Evolutionary conservation across 1,140 invertebrate genomes (phyloP).

Genomic region (Pseudobourletiella spinata): DNA sequence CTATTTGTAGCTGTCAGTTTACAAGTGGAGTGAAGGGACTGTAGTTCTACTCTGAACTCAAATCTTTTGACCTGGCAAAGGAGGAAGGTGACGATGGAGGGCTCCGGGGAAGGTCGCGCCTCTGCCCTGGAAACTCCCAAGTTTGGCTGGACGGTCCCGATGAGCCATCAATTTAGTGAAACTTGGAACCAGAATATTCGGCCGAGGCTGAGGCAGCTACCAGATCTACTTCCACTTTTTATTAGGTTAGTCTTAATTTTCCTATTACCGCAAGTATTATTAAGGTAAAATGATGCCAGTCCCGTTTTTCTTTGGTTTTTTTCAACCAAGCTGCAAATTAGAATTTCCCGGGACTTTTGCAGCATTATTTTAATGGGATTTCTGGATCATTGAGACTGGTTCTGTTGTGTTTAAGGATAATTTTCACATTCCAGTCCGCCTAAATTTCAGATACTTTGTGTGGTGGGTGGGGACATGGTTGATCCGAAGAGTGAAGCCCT

Average conservation of each 20-base stretch:
- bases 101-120: too few species aligned
- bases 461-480: constrained; percentile 52
- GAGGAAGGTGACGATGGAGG: too few species aligned
- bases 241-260: constrained; percentile 46
- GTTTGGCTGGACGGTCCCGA: constrained; percentile 55
- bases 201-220: constrained; percentile 56
- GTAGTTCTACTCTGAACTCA: too few species aligned
- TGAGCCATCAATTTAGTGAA: constrained; percentile 65
- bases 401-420: too few species aligned
- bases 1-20: too few species aligned
- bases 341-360: background rate
- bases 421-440: too few species aligned
- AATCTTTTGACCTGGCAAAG: too few species aligned
- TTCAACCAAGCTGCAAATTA: too few species aligned
- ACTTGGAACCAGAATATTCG: constrained; percentile 57
- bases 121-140: background rate
- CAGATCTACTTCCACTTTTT: constrained; percentile 52
- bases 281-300: constrained; percentile 44
- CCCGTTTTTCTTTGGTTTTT: constrained; percentile 52
- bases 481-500: constrained; percentile 49
- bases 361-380: background rate
- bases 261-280: constrained; percentile 9
- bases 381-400: background rate
- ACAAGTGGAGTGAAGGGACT: too few species aligned
- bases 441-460: constrained; percentile 52